phyloP scores from a whole-genome alignment of 2,797 vertebrate genomes.

The Tauraco hartlaubi region DNA sequence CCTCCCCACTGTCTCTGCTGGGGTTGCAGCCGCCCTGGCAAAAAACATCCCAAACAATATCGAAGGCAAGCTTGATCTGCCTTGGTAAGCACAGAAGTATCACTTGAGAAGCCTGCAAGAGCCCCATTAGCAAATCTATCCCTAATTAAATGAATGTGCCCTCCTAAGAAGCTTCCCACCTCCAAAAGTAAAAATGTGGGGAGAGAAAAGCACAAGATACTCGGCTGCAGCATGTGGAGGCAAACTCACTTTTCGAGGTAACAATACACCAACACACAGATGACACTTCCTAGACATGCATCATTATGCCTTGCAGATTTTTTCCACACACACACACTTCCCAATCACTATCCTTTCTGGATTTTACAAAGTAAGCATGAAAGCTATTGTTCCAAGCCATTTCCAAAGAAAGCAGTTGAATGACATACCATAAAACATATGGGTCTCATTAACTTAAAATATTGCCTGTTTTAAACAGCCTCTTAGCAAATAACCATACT shows the following conservation, averaged over 20 bases:
- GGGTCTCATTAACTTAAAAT: constrained; percentile 69
- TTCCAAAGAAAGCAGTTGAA: constrained; percentile 69
- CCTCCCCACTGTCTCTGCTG: neutral
- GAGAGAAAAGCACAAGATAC: neutral
- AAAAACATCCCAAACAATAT: neutral
- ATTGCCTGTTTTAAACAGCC: constrained; percentile 54
- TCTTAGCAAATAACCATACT: constrained; percentile 68
- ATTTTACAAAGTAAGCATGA: constrained; percentile 55
- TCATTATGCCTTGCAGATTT: neutral
- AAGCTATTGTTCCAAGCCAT: constrained; percentile 67
- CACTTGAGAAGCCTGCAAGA: neutral
- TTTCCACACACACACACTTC: neutral
- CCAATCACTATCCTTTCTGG: constrained; percentile 30
- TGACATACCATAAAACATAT: constrained; percentile 65
- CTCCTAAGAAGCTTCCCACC: neutral
- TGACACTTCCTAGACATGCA: neutral
- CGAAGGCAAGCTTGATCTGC: neutral
- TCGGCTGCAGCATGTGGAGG: fast-evolving
- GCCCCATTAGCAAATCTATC: neutral
- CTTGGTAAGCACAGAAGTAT: neutral
- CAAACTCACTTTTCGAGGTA: neutral
- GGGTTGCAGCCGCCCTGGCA: neutral
- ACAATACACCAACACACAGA: neutral
- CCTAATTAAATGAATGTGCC: neutral
- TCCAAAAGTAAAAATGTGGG: neutral